Base-by-base conservation (phyloP, 2,888 invertebrate species). In the Hemaris fuciformis region DNA sequence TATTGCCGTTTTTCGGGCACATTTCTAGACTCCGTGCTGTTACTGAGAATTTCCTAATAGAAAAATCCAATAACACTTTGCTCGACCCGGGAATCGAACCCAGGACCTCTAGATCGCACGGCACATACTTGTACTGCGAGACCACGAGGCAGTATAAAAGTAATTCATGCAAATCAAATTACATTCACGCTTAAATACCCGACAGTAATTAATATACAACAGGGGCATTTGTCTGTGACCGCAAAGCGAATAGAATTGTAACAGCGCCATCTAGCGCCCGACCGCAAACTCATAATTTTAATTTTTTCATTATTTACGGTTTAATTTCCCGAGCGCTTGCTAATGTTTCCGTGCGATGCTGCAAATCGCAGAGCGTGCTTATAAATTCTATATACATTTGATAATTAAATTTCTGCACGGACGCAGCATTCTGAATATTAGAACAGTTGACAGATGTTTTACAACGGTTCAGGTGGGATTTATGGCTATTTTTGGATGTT, bases 231-330 rank as follows among this genome's bases (percentile, higher is more conserved):
- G 53, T 53, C 48, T 27, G 15, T 10, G 18, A 31, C 53, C 53
- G 53, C 31, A 27, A 18, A 7, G 18, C 25, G 4, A 53, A 53
- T 18, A 53, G 53, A 15, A 53, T 10, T 10, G 31, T 18, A 31
- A 31, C 31, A 53, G 31, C 22, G 34, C 34, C 41, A 38, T 34
- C 41, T 57, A 41, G 53, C 15, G 27, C 3, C 13, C 20, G 23
- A 27, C 60, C 41, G 38, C 53, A 20, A 20, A 22, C 23, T 53
- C 41, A 15, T 41, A 38, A 27, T 20, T 38, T 53, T 76, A 75
- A 77, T 83, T 81, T 84, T 85, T 85, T 79, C 83, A 81, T 83
- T 85, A 87, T 84, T 85, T 83, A 84, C 77, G 80, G 69, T 79
- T 83, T 86, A 79, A 87, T 87, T 85, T 86, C 85, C 85, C 73